Base-by-base conservation (phyloP, 2,113 vertebrate genomes). In the Barnardius zonarius region DNA sequence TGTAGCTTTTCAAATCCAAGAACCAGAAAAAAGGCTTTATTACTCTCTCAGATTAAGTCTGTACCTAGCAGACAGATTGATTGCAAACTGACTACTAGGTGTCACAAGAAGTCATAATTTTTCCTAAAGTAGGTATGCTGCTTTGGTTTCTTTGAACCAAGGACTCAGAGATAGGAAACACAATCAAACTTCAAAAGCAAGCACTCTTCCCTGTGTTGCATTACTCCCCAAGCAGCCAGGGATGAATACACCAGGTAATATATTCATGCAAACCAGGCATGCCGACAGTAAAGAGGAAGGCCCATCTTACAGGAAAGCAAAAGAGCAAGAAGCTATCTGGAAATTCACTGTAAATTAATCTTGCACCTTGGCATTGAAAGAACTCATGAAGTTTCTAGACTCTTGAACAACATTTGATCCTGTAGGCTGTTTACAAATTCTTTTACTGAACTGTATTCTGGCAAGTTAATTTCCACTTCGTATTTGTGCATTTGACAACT, bases 1-100 rank as follows among this genome's bases (percentile, higher is more conserved):
- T 90, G 81, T 49, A 93, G 70, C 41, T 85, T 88, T 97, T 87
- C 89, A 87, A 22, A 41, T 86, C 51, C 86, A 96, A 89, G 89
- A 95, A 76, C 33, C 68, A 76, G 15, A 73, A 78, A 75, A 46
- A 75, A 91, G 55, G 62, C 70, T 90, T 72, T 5, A 82, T 13
- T 88, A 43, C 17, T 94, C 64, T 92, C 88, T 52, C 81, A 95
- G 85, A 92, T 31, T 85, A 85, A 90, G 66, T 43, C 76, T 30
- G 20, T 44, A 85, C 30, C 52, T 59, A 63, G 41, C 85, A 75
- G 80, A 55, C 28, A 87, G 31, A 76, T 2, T 68, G 52, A 89
- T 81, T 72, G 75, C 46, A 87, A 57, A 78, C 23, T 67, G 61
- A 82, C 54, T 73, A 28, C n/a, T 20, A 83, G 27, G 13, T 78